Conservation (phyloP, 1,140 invertebrate genomes). For the Tetraneura akinire region DNA sequence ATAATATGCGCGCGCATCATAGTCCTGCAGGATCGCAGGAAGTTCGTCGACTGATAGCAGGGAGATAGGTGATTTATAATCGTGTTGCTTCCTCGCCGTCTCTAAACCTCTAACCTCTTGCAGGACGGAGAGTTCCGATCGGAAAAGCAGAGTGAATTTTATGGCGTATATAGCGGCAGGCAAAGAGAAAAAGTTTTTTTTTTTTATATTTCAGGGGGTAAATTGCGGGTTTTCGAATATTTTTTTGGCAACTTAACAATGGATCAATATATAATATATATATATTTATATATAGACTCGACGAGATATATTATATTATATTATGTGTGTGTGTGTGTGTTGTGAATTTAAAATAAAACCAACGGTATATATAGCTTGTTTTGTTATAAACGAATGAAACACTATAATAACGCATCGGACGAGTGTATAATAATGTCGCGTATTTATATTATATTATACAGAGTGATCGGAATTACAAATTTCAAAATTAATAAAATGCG, state of each 20-base stretch:
- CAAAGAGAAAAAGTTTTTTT: constrained; percentile 26
- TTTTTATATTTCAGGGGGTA: not conserved
- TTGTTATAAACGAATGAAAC: too few species aligned
- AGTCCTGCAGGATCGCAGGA: not conserved
- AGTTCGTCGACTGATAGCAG: constrained; percentile 37
- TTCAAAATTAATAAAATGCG: too few species aligned
- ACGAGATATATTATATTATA: not conserved
- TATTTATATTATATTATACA: too few species aligned
- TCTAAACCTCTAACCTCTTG: constrained; percentile 30
- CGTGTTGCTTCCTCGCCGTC: constrained; percentile 39
- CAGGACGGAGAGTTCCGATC: constrained; percentile 46
- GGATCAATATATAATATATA: too few species aligned
- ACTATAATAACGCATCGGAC: too few species aligned
- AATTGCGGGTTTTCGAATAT: constrained; percentile 21
- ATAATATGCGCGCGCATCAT: too few species aligned
- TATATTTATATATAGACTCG: too few species aligned
- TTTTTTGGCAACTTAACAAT: constrained; percentile 23
- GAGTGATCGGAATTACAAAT: too few species aligned
- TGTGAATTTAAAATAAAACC: not conserved
- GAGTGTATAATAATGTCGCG: too few species aligned
- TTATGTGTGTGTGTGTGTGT: not conserved
- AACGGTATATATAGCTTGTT: too few species aligned
- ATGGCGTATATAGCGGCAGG: constrained; percentile 11
- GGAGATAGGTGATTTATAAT: constrained; percentile 48
- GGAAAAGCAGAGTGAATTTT: constrained; percentile 40